Percentiles rank a stretch among this genome's conserved stretches.
phyloP scores from a whole-genome alignment of 2,888 invertebrate genomes.

The Ariolimax columbianus region DNA sequence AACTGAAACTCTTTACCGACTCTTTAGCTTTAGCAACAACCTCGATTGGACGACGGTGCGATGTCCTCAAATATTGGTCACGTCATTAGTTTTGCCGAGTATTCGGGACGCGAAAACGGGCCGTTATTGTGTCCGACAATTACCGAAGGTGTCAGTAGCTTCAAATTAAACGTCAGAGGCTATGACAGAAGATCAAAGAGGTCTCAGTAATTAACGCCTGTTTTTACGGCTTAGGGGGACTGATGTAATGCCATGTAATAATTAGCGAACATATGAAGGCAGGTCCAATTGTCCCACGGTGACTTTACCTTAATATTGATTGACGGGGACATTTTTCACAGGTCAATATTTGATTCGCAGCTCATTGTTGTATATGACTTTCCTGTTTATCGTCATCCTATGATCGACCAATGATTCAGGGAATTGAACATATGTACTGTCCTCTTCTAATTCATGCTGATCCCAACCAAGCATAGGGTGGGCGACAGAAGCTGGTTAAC shows the following conservation, averaged over 20 bases:
- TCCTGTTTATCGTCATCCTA: too few species aligned
- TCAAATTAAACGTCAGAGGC: slow-evolving; percentile 23
- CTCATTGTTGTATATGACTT: background rate
- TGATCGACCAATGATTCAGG: too few species aligned
- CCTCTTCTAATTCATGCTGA: too few species aligned
- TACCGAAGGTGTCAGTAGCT: slow-evolving; percentile 25
- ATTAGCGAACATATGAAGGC: slow-evolving; percentile 27
- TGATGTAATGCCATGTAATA: slow-evolving; percentile 13
- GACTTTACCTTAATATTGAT: background rate
- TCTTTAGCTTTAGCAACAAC: background rate
- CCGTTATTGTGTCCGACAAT: slow-evolving; percentile 21
- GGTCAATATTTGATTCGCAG: background rate
- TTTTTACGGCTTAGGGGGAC: slow-evolving; percentile 15
- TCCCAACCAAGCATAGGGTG: too few species aligned
- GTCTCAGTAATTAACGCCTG: background rate
- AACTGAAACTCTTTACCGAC: background rate
- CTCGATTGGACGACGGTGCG: background rate
- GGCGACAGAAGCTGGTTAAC: too few species aligned
- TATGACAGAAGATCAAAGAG: slow-evolving; percentile 34
- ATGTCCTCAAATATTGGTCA: background rate
- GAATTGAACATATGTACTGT: too few species aligned
- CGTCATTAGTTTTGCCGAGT: background rate
- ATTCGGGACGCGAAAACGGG: background rate
- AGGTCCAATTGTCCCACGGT: too few species aligned
- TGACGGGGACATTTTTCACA: background rate